These are phyloP conservation scores for Lithophane leautieri DNA, from an alignment of 2,888 invertebrate genomes.

Conservation along the genomic window DNA sequence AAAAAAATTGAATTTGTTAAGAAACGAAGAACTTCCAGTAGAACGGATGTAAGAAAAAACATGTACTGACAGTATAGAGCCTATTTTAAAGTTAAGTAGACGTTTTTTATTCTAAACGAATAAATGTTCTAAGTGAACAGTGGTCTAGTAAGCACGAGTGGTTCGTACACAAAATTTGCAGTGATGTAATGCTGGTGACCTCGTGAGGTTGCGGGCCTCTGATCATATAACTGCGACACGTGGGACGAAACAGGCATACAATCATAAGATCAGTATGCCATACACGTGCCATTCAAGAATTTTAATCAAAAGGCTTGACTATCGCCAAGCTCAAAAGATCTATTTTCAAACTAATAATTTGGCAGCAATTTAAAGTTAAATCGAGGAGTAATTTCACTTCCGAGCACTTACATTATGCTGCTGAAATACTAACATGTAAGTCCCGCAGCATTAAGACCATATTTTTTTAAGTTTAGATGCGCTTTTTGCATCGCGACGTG, in stretches of 20 bases:
- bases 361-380: slow-evolving; percentile 27
- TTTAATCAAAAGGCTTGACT: slow-evolving; percentile 12
- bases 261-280: slow-evolving; percentile 49
- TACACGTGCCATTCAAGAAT: slow-evolving; percentile 40
- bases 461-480: slow-evolving; percentile 36
- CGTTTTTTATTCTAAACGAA: slow-evolving; percentile 46
- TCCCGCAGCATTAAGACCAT: slow-evolving; percentile 11
- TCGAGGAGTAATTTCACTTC: slow-evolving; percentile 21
- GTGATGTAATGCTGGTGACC: slow-evolving; percentile 74
- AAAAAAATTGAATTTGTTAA: slow-evolving; percentile 7
- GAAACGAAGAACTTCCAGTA: slow-evolving; percentile 15
- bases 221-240: slow-evolving; percentile 59
- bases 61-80: slow-evolving; percentile 2
- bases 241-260: slow-evolving; percentile 61
- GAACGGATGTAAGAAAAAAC: slow-evolving; percentile 42
- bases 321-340: slow-evolving; percentile 4
- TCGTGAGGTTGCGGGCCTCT: slow-evolving; percentile 68
- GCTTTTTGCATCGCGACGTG: slow-evolving; percentile 38
- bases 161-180: slow-evolving; percentile 63
- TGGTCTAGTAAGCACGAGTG: slow-evolving; percentile 31
- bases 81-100: slow-evolving; percentile 26
- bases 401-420: slow-evolving; percentile 4
- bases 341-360: slow-evolving; percentile 25
- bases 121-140: slow-evolving; percentile 32
- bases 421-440: slow-evolving; percentile 20